phyloP scores from a whole-genome alignment of 2,113 vertebrate species.

The Ciconia boyciana region DNA sequence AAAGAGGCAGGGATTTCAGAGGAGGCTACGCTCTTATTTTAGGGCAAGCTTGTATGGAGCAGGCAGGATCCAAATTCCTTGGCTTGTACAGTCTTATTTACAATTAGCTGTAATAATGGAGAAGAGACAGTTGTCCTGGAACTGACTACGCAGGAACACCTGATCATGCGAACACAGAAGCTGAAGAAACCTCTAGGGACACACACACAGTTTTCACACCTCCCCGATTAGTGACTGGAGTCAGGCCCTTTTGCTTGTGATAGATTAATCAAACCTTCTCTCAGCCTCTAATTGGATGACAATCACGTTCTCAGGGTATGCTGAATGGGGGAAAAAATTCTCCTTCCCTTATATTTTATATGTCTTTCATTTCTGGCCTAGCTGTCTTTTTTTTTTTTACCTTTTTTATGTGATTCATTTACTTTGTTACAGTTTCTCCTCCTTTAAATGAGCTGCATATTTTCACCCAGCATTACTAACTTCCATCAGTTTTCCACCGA shows the following conservation, averaged over 20 bases:
- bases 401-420: conserved; percentile 47
- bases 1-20: background rate
- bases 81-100: background rate
- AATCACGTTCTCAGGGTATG: conserved; percentile 68
- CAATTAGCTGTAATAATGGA: conserved; percentile 68
- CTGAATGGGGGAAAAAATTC: conserved; percentile 33
- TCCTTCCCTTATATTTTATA: conserved; percentile 41
- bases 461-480: conserved; percentile 57
- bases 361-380: conserved; percentile 51
- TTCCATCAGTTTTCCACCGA: conserved; percentile 62
- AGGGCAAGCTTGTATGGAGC: background rate
- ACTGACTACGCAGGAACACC: conserved; percentile 52
- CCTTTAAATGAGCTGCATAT: conserved; percentile 66
- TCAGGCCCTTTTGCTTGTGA: conserved; percentile 63
- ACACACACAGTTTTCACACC: conserved; percentile 55
- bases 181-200: conserved; percentile 57
- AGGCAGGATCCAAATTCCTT: background rate
- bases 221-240: conserved; percentile 67
- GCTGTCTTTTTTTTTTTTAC: background rate
- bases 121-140: conserved; percentile 58
- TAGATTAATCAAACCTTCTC: conserved; percentile 77
- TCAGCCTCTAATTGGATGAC: conserved; percentile 76
- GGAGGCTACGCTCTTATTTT: background rate
- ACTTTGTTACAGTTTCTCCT: conserved; percentile 43
- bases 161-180: conserved; percentile 58